Base-by-base conservation (phyloP, 2,888 invertebrate species). In the Limenitis arthemis region DNA sequence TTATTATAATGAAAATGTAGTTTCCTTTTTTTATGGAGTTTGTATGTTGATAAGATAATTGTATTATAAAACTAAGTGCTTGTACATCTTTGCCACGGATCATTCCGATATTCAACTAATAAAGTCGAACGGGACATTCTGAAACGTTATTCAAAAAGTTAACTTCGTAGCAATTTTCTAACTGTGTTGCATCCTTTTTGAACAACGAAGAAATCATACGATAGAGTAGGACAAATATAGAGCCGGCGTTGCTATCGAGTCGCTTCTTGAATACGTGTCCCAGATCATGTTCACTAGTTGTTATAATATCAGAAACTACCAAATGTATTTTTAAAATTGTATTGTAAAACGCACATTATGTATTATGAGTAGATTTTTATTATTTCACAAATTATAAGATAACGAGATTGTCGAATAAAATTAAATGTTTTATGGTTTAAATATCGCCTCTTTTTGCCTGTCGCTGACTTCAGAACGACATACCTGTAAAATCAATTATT, bases 341-440 rank as follows among this genome's bases (percentile, higher is more conserved):
- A 66, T 69, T 64, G 67, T 71, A 69, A 73, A 75, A 78, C 82
- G 84, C 84, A 83, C 82, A 81, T 74, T 68, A 65, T 67, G 58
- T 65, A 66, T 70, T 68, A 65, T 75, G 72, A 69, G 70, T 78
- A 73, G 70, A 67, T 69, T 70, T 72, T 68, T 67, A 69, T 68
- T 64, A 65, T 70, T 69, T 55, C 54, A 51, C 54, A 49, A 53
- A 53, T 47, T 53, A 56, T 54, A 53, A 51, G 37, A 37, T 44
- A 39, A n/a, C 29, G 38, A 36, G 12, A 46, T 34, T 39, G 34
- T 28, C 31, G 34, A 47, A 43, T 34, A 20, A 40, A 33, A 51
- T 48, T 31, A 44, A 34, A 46, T 54, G 33, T 47, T 54, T 46
- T 49, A 37, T 49, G 49, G 38, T 36, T 56, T 28, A 37, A 56